Conservation (phyloP, 1,140 invertebrate genomes). For the Atta cephalotes region DNA sequence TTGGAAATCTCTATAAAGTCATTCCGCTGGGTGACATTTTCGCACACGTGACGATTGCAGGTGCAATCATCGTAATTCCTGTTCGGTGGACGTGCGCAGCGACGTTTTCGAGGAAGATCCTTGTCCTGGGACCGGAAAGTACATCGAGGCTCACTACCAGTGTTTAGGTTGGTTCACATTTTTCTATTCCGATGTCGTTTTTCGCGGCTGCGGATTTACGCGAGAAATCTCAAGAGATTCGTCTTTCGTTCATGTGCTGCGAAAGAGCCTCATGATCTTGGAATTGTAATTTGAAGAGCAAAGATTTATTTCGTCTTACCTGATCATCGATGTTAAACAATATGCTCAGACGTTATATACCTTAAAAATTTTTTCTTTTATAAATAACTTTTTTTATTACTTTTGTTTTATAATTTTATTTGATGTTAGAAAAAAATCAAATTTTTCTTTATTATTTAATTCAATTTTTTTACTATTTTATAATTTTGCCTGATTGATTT, state of each 20-base stretch:
- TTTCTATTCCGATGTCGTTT: conserved; percentile 53
- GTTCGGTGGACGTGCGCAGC: conserved; percentile 85
- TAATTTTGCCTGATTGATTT: conserved; percentile 10
- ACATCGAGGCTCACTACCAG: conserved; percentile 88
- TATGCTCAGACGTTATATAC: not conserved
- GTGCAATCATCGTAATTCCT: conserved; percentile 84
- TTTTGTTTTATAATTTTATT: conserved; percentile 16
- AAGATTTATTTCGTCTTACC: conserved; percentile 42
- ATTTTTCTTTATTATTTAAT: conserved; percentile 10
- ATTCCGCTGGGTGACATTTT: conserved; percentile 67
- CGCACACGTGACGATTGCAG: conserved; percentile 81
- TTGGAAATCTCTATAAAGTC: conserved; percentile 49
- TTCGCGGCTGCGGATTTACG: conserved; percentile 13
- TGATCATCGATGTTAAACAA: conserved; percentile 1
- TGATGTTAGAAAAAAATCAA: not conserved
- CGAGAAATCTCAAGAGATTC: conserved; percentile 27
- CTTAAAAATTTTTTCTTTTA: not conserved
- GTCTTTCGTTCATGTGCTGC: conserved; percentile 23
- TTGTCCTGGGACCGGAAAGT: conserved; percentile 88
- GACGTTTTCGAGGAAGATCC: conserved; percentile 87
- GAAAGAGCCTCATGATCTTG: conserved; percentile 27
- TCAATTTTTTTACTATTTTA: not conserved
- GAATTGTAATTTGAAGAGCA: conserved; percentile 9
- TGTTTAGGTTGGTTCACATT: conserved; percentile 86
- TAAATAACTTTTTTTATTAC: not conserved